phyloP scores from a whole-genome alignment of 2,888 invertebrate species.

The Drosophila multiciliata region DNA sequence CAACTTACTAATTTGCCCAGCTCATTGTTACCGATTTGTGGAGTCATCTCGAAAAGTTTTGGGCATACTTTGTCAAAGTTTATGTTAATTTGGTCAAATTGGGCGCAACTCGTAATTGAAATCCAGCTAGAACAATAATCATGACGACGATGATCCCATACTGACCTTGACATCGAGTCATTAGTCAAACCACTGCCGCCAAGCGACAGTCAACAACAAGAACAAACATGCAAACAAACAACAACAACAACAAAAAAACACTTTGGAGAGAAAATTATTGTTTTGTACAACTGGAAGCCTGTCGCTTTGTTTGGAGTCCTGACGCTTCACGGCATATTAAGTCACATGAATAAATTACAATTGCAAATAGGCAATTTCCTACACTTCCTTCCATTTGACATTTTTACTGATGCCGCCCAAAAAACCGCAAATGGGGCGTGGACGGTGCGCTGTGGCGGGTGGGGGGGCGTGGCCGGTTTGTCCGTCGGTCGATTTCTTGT shows the following conservation, averaged over 20 bases:
- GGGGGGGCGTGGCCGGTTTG: slow-evolving; percentile 2
- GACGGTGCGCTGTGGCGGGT: slow-evolving; percentile 21
- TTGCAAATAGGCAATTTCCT: slow-evolving; percentile 81
- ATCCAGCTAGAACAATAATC: slow-evolving; percentile 50
- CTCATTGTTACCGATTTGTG: slow-evolving; percentile 19
- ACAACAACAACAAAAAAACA: slow-evolving; percentile 24
- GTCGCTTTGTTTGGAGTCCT: slow-evolving; percentile 49
- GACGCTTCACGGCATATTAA: slow-evolving; percentile 77
- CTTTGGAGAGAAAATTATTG: slow-evolving; percentile 63
- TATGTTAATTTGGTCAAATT: slow-evolving; percentile 75
- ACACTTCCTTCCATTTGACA: slow-evolving; percentile 74
- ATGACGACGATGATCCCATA: slow-evolving; percentile 47
- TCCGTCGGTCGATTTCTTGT: slow-evolving; percentile 39
- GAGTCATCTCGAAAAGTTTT: slow-evolving; percentile 21
- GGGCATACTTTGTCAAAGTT: slow-evolving; percentile 66
- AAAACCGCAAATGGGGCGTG: slow-evolving; percentile 69
- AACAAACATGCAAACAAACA: slow-evolving; percentile 24
- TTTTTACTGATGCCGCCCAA: slow-evolving; percentile 41
- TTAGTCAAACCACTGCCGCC: slow-evolving; percentile 70
- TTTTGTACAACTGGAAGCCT: slow-evolving; percentile 55
- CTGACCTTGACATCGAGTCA: slow-evolving; percentile 71
- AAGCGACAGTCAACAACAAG: slow-evolving; percentile 1
- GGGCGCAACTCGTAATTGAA: slow-evolving; percentile 72
- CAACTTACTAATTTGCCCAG: slow-evolving; percentile 4
- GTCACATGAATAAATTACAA: slow-evolving; percentile 81